Percentiles rank a stretch among this genome's conserved stretches.
Conservation (phyloP, 2,113 vertebrate genomes). For the Aptenodytes forsteri region DNA sequence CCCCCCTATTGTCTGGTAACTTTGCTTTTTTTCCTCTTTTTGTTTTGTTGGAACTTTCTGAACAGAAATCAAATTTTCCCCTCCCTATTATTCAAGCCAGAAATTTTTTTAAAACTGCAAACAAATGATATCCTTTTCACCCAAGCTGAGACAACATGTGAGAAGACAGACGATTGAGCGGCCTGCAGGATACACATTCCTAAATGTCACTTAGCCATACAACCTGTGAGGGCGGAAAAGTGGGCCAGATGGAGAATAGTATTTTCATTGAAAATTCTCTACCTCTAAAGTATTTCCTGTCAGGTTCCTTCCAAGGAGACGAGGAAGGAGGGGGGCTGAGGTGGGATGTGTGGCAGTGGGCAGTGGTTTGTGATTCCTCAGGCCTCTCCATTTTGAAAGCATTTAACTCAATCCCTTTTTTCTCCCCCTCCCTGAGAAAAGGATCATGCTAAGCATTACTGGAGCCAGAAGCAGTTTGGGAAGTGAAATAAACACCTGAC, state of each 20-base stretch:
- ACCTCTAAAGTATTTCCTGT: conserved; percentile 72
- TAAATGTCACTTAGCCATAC: conserved; percentile 69
- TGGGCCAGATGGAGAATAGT: conserved; percentile 73
- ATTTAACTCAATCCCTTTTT: conserved; percentile 32
- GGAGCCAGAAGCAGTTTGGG: conserved; percentile 63
- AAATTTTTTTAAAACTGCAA: background rate
- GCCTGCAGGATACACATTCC: conserved; percentile 68
- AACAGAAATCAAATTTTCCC: background rate
- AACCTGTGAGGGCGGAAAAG: conserved; percentile 65
- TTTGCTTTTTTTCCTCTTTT: background rate
- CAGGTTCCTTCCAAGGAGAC: conserved; percentile 66
- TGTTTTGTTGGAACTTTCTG: background rate
- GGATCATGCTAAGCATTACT: conserved; percentile 57
- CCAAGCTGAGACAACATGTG: background rate
- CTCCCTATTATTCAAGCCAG: background rate
- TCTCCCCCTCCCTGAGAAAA: background rate
- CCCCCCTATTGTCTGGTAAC: background rate
- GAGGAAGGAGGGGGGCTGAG: background rate
- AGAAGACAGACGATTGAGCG: background rate
- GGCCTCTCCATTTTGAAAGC: conserved; percentile 47
- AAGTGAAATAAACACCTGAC: conserved; percentile 77
- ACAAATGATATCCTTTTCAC: background rate
- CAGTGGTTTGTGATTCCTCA: conserved; percentile 66
- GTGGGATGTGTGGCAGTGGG: conserved; percentile 45
- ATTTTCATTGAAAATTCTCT: conserved; percentile 74